A percentile compares a stretch with the other conserved stretches of the same genome.
Evolutionary conservation across 2,797 vertebrate genomes (phyloP).

Genomic region (Tadarida brasiliensis): DNA sequence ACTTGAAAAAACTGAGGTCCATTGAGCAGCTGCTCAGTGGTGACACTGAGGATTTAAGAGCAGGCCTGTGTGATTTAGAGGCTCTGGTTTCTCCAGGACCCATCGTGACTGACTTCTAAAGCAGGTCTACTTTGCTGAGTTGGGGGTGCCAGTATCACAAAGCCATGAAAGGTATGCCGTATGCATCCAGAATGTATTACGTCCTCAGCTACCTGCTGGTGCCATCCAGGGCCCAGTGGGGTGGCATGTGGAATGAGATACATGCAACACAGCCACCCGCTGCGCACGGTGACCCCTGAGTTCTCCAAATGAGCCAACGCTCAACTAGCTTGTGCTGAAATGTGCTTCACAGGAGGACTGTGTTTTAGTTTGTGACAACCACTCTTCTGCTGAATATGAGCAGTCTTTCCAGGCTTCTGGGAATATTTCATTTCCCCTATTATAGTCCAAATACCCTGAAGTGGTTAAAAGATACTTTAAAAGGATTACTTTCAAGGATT

Average conservation of each 20-base stretch:
- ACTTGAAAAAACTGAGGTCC: not conserved
- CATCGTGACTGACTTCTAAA: not conserved
- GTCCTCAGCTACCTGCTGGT: not conserved
- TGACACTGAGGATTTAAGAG: not conserved
- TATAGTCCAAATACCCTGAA: not conserved
- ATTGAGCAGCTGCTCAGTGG: not conserved
- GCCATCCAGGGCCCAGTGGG: not conserved
- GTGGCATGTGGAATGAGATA: not conserved
- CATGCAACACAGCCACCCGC: fast-evolving
- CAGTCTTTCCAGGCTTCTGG: not conserved
- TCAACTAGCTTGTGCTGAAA: not conserved
- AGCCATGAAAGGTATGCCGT: fast-evolving
- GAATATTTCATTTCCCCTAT: not conserved
- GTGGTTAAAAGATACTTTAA: not conserved
- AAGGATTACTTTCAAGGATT: not conserved
- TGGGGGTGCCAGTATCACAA: not conserved
- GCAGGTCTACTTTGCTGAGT: not conserved
- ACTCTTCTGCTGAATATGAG: not conserved
- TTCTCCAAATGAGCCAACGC: not conserved
- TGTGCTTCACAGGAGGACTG: not conserved
- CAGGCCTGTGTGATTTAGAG: not conserved
- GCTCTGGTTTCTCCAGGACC: not conserved
- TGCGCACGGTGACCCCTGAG: fast-evolving
- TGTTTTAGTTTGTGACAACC: not conserved
- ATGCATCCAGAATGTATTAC: not conserved